Conservation (phyloP, 2,113 vertebrate genomes). For the Aplodontia rufa region DNA sequence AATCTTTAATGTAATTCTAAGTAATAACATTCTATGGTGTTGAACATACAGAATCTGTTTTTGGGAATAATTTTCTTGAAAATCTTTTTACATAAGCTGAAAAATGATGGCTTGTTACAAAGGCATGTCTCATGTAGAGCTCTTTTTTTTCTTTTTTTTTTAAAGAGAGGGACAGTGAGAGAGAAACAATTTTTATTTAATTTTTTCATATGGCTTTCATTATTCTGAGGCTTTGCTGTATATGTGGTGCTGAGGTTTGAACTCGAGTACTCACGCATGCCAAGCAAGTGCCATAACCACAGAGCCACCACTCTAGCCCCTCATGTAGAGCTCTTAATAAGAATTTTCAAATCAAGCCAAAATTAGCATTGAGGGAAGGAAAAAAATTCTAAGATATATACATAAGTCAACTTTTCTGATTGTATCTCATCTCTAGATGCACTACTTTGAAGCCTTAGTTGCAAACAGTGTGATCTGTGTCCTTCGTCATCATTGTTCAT, state of each 20-base stretch:
- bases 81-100: background rate
- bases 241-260: no score
- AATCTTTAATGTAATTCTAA: constrained; percentile 10
- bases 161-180: no score
- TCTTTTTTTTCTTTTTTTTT: no score
- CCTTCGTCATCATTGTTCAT: background rate
- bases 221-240: no score
- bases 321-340: background rate
- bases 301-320: no score
- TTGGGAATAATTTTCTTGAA: background rate
- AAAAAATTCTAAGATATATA: background rate
- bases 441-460: background rate
- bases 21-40: background rate
- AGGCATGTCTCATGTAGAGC: background rate
- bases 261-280: no score
- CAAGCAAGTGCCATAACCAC: no score
- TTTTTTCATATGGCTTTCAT: no score
- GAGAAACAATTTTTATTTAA: no score
- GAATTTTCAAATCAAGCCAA: background rate
- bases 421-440: background rate
- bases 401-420: background rate
- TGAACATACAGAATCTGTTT: background rate
- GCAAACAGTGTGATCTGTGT: background rate
- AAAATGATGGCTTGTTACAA: background rate
- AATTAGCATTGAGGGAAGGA: background rate